Base-by-base conservation (phyloP, 2,797 vertebrate species). In the Oreochromis grahami region DNA sequence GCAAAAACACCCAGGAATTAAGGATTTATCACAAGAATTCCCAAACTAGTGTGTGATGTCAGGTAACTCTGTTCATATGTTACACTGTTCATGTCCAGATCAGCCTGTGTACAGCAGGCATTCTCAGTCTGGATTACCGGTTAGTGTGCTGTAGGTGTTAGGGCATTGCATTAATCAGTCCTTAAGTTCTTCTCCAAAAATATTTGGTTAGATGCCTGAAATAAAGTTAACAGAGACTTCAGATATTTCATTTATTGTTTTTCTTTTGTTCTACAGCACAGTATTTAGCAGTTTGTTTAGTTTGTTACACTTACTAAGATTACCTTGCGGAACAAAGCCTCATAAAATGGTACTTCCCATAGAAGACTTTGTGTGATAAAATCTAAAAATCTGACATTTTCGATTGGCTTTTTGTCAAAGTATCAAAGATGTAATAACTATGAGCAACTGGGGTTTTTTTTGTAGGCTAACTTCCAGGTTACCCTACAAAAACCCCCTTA, bases 391-490 rank as follows among this genome's bases (percentile, higher is more conserved):
- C 0, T 70, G 38, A 15, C 21, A 43, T 5, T 38, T 65, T 38
- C 2, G 5, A 43, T 68, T 68, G 36, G 13, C 21, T 17, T 45
- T 70, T 26, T 26, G 38, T 45, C 21, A 26, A 65, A 36, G 6
- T 36, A 63, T 13, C 6, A n/a, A 24, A 24, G 65, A 45, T 70
- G 38, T 63, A n/a, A 36, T 36, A 63, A 36, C 0, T 63, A 63
- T 36, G 0, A n/a, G 5, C 0, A 1, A 60, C 29, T 12, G 29
- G 56, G 36, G 17, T 0, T 19, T 60, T 60, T 29, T 34, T 60
- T 34, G 38, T 12, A 63, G 58, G 6, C 32, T 26, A 45, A 45
- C 21, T 17, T 70, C 0, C 65, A 17, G 8, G 14, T 70, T 26
- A 70, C 8, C 41, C 41, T 2, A 43, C 21, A 70, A 11, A 68